A percentile compares a stretch with the other conserved stretches of the same genome.
Evolutionary conservation across 2,113 vertebrate genomes (phyloP).

Genomic region (Capreolus pygargus): DNA sequence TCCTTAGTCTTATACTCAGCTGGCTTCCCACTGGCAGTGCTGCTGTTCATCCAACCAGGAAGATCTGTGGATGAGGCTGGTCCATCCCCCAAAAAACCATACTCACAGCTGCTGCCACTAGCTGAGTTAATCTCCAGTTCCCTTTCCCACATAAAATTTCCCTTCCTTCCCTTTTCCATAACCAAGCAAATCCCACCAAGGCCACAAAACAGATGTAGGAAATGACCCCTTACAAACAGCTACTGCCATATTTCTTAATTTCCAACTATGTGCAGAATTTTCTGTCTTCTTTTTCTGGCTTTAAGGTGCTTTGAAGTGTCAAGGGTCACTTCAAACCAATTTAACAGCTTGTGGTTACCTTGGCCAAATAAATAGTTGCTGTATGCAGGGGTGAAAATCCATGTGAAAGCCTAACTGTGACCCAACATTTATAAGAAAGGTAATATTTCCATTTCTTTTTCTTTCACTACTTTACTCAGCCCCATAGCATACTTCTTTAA

Average conservation of each 20-base stretch:
- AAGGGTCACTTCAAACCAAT: neutral
- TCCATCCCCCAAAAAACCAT: slow-evolving; percentile 29
- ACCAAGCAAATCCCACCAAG: slow-evolving; percentile 67
- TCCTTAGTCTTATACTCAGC: slow-evolving; percentile 92
- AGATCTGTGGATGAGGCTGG: slow-evolving; percentile 80
- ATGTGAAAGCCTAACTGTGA: neutral
- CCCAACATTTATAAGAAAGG: neutral
- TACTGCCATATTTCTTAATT: neutral
- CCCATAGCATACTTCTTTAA: neutral
- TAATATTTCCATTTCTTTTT: neutral
- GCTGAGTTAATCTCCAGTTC: slow-evolving; percentile 74
- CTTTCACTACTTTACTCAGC: neutral
- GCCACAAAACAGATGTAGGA: slow-evolving; percentile 76
- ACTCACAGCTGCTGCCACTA: neutral
- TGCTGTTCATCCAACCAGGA: slow-evolving; percentile 89
- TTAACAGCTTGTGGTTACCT: neutral
- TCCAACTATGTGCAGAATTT: neutral
- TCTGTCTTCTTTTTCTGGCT: neutral
- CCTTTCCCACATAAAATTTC: slow-evolving; percentile 38
- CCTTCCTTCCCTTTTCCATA: neutral
- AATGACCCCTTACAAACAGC: neutral
- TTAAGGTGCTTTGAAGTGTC: neutral
- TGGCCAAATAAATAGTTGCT: neutral
- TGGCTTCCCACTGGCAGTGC: slow-evolving; percentile 90
- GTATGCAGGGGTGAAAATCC: neutral